phyloP scores from a whole-genome alignment of 2,113 vertebrate species.

The Heterocephalus glaber region DNA sequence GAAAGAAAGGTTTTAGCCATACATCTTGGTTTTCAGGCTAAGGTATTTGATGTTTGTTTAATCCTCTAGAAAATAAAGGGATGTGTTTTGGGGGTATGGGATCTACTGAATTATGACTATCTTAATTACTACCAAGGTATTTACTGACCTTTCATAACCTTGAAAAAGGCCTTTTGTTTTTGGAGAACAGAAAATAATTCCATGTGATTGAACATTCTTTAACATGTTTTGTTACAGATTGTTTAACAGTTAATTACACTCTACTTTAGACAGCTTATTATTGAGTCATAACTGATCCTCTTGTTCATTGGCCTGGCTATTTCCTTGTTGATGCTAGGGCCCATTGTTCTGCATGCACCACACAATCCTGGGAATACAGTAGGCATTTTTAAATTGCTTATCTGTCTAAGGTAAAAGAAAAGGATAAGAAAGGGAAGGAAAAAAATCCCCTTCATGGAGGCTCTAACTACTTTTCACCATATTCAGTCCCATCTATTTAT shows the following conservation, averaged over 20 bases:
- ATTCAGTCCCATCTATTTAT: background rate
- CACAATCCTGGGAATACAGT: background rate
- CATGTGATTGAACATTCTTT: background rate
- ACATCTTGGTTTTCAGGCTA: background rate
- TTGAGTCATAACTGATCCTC: background rate
- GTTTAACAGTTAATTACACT: conserved; percentile 17
- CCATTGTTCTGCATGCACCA: background rate
- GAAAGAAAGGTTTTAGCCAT: background rate
- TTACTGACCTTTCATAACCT: background rate
- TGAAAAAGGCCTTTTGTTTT: background rate
- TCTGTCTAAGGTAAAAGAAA: background rate
- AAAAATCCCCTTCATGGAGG: background rate
- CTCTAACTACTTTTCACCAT: conserved; percentile 32
- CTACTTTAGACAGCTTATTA: background rate
- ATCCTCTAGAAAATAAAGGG: conserved; percentile 16
- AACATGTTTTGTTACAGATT: background rate
- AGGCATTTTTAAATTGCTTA: background rate
- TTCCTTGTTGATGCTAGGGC: background rate
- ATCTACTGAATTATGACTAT: background rate
- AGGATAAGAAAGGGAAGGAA: background rate
- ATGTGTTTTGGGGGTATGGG: background rate
- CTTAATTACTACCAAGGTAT: background rate
- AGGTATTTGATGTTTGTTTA: background rate
- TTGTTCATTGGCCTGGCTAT: background rate
- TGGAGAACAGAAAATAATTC: background rate